Conservation (phyloP, 2,888 invertebrate species). For the Luffia ferchaultella region DNA sequence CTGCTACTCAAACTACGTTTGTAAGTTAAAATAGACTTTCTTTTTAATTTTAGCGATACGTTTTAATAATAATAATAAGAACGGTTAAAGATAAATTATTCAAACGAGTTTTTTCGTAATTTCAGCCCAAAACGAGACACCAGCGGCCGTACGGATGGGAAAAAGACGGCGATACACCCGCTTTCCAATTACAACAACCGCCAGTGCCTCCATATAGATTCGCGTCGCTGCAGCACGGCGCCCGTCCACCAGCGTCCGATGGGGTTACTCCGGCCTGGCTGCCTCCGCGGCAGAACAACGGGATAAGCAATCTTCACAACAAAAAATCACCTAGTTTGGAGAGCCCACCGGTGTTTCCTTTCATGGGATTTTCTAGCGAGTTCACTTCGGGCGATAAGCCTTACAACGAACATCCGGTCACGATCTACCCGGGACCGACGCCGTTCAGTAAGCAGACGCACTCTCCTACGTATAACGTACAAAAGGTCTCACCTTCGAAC, state of each 20-base stretch:
- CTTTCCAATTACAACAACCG: slow-evolving; percentile 59
- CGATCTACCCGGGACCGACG: slow-evolving; percentile 70
- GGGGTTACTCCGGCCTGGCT: slow-evolving; percentile 40
- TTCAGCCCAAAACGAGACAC: slow-evolving; percentile 78
- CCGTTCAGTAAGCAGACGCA: slow-evolving; percentile 41
- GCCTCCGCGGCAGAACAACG: slow-evolving; percentile 37
- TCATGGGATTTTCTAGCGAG: slow-evolving; percentile 59
- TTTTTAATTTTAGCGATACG: slow-evolving; percentile 8
- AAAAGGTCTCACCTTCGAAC: slow-evolving; percentile 48
- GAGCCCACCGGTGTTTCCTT: slow-evolving; percentile 50
- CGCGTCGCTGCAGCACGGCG: slow-evolving; percentile 73
- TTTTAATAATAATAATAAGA: neutral
- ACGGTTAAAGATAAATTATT: neutral
- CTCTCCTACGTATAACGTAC: slow-evolving; percentile 49
- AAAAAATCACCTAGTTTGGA: slow-evolving; percentile 52
- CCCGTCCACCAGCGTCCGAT: slow-evolving; percentile 43
- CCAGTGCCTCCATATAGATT: slow-evolving; percentile 70
- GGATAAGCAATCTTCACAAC: slow-evolving; percentile 22
- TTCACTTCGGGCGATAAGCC: slow-evolving; percentile 49
- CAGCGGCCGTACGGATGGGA: slow-evolving; percentile 81
- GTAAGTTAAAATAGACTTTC: slow-evolving; percentile 56
- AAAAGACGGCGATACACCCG: slow-evolving; percentile 39
- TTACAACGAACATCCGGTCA: slow-evolving; percentile 71
- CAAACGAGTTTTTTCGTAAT: slow-evolving; percentile 16
- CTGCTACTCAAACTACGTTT: slow-evolving; percentile 82